Base-by-base conservation (phyloP, 2,888 invertebrate species). In the Elysia crispata region DNA sequence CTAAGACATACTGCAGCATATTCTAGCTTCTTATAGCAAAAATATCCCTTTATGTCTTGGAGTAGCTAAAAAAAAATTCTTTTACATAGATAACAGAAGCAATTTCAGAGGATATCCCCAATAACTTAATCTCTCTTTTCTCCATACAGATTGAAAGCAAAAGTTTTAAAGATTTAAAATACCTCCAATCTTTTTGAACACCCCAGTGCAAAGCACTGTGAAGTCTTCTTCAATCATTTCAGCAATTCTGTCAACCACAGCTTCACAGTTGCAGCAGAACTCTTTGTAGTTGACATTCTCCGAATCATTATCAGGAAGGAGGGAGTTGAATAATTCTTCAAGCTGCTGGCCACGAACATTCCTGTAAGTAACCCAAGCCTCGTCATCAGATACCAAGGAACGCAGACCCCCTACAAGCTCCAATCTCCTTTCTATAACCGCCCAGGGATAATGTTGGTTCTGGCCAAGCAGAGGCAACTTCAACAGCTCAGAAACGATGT, bases 161-260 rank as follows among this genome's bases (percentile, higher is more conserved):
- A 66, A 66, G 25, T 6, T 15, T 28, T 3, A 66, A 28, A 66
- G 1, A 28, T 8, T 25, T 15, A 28, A 25, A 60, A 25, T 28
- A 66, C 82, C 83, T 57, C 87, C 85, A 25, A 88, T 83, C 77
- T 89, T 88, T n/a, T 84, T 85, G 78, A 91, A 87, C 23, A 90
- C 83, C 8, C 90, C 90, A 20, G 90, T 88, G 80, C 86, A 89
- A 31, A 91, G 84, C 30, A 90, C 82, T 20, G 85, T 83, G 77
- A 90, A 91, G 73, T 91, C 91, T 79, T 90, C 90, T 75, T 89
- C 85, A 66, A 91, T 90, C 91, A 91, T 91, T 23, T 84, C 84
- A 41, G 86, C 85, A n/a, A 89, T 87, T 54, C 87, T 84, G 54
- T 85, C 84, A 0, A 87, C 86, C 11, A 89, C 81, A 54, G 85